Conservation (phyloP, 1,140 invertebrate genomes). For the Bombyx mori region DNA sequence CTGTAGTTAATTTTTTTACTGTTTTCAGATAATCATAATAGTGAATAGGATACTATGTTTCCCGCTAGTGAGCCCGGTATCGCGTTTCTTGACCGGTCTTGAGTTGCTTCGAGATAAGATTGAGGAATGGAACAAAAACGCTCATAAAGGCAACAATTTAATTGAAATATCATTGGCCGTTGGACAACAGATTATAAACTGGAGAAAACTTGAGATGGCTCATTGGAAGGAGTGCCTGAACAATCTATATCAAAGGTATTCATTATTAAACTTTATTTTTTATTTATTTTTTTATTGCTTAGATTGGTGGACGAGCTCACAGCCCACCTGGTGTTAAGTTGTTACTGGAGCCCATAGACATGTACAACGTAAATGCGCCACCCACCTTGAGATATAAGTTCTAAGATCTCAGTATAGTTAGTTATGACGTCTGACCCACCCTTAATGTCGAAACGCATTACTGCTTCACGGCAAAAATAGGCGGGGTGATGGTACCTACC, state of each 20-base stretch:
- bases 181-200: conserved; percentile 87
- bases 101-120: conserved; percentile 89
- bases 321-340: too few relatives aligned
- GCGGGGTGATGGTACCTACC: not conserved
- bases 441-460: not conserved
- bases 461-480: too few relatives aligned
- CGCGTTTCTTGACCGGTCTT: conserved; percentile 90
- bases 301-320: too few relatives aligned
- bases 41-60: conserved; percentile 85
- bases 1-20: conserved; percentile 8
- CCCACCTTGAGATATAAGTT: too few relatives aligned
- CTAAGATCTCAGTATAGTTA: too few relatives aligned
- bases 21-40: conserved; percentile 75
- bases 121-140: conserved; percentile 93
- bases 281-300: too few relatives aligned
- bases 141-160: conserved; percentile 89
- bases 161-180: conserved; percentile 78
- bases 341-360: too few relatives aligned
- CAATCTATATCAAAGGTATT: conserved; percentile 70
- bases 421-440: not conserved
- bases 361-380: too few relatives aligned
- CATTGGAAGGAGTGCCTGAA: conserved; percentile 87
- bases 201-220: conserved; percentile 92
- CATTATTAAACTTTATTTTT: not conserved
- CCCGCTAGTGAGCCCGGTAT: conserved; percentile 84